phyloP scores from a whole-genome alignment of 1,140 invertebrate species.

The Drosophila bifasciata region DNA sequence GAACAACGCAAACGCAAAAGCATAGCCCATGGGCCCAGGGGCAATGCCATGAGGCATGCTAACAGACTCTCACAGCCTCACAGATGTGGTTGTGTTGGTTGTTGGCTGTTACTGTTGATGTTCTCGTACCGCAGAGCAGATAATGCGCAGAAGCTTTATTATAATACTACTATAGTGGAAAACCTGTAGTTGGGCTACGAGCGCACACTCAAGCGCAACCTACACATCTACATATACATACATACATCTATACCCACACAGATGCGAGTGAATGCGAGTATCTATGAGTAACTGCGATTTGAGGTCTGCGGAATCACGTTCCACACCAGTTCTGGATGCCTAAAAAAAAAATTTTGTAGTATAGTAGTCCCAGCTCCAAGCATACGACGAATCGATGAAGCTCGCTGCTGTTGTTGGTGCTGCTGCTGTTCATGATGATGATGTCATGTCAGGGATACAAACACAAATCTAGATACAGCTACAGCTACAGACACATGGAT shows the following conservation, averaged over 20 bases:
- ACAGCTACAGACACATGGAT: constrained; percentile 25
- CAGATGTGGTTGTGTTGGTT: constrained; percentile 28
- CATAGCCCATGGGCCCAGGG: constrained; percentile 51
- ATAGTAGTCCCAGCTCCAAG: constrained; percentile 19
- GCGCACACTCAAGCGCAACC: constrained; percentile 24
- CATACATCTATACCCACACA: constrained; percentile 12
- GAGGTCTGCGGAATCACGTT: constrained; percentile 60
- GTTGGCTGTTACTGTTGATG: constrained; percentile 15
- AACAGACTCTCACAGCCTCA: constrained; percentile 46
- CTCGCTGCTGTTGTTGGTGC: constrained; percentile 21
- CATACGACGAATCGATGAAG: constrained; percentile 50
- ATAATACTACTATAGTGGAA: too few species aligned
- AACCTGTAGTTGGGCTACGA: constrained; percentile 67
- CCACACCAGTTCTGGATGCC: constrained; percentile 69
- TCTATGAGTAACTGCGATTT: constrained; percentile 66
- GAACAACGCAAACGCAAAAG: constrained; percentile 39
- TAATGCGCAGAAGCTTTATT: constrained; percentile 72
- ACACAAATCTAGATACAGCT: constrained; percentile 18
- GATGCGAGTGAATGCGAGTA: constrained; percentile 20
- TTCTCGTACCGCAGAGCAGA: constrained; percentile 41
- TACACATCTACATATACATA: constrained; percentile 3
- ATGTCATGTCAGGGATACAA: constrained; percentile 62
- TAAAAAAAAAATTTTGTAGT: constrained; percentile 38
- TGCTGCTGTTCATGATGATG: constrained; percentile 44
- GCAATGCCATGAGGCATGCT: constrained; percentile 64